Base-by-base conservation (phyloP, 2,113 vertebrate species). In the Pyxicephalus adspersus region DNA sequence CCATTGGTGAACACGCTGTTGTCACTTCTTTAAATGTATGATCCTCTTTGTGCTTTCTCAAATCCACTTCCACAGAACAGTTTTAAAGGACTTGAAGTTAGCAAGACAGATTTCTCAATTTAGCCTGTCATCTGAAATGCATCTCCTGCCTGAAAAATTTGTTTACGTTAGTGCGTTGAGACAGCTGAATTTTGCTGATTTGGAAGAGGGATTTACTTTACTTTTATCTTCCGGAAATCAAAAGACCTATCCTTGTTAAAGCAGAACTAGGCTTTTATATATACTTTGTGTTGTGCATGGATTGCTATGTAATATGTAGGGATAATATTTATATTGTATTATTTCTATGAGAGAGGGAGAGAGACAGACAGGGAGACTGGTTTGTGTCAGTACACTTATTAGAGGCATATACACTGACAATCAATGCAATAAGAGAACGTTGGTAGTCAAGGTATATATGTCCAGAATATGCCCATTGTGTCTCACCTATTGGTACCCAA, bases 51-150 rank as follows among this genome's bases (percentile, higher is more conserved):
- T 72, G 64, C 45, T 67, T 64, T 16, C 57, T 80, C 23, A 63
- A 52, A 65, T 65, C 51, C 60, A 38, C 50, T 74, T 74, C 70
- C 23, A 81, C 55, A 31, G 60, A 73, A 51, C 60, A 45, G 17
- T 65, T 57, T 60, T 34, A 64, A 45, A 52, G 29, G 50, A 81
- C 45, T 54, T 64, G 65, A 52, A 72, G 25, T 50, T 81, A 58
- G 77, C 77, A 72, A 63, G 67, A 73, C 78, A 74, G 64, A 74
- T 64, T 65, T 51, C 65, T 81, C 70, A 74, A 65, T 81, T 74
- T 81, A 65, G 20, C 28, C 61, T 81, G 79, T 81, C 70, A 81
- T 81, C 60, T 64, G 65, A 74, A 74, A 81, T 65, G 25, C 20
- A 55, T 74, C 74, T 65, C 60, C 60, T 45, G 25, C 45, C 54